These are phyloP conservation scores for Galendromus occidentalis DNA, from an alignment of 1,140 invertebrate species.

Conservation along the genomic window DNA sequence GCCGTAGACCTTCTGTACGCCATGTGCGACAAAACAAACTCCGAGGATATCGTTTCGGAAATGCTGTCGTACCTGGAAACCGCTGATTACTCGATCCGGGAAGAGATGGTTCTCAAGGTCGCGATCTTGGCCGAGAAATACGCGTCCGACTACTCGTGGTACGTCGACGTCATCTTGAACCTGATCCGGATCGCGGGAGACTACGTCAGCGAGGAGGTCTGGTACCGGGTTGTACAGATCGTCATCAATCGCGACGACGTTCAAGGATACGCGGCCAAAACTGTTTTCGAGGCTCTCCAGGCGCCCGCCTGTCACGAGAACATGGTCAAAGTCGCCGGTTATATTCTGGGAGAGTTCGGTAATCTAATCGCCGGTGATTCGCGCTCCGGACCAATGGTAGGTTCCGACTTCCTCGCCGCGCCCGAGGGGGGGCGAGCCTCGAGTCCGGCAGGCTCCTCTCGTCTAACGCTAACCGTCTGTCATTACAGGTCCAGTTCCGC, in stretches of 20 bases:
- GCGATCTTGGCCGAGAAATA: conserved; percentile 99
- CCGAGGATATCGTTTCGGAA: conserved; percentile 97
- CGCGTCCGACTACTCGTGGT: conserved; percentile 96
- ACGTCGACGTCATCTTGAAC: conserved; percentile 97
- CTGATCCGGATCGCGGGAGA: conserved; percentile 97
- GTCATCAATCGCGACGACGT: conserved; percentile 99
- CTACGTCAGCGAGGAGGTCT: conserved; percentile 90
- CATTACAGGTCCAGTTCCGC: conserved; percentile 59
- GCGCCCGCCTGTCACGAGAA: conserved; percentile 97
- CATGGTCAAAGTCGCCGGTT: conserved; percentile 98
- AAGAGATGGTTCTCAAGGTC: conserved; percentile 75
- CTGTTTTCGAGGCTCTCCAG: conserved; percentile 50
- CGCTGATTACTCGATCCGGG: conserved; percentile 96
- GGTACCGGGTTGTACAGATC: conserved; percentile 99
- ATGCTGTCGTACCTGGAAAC: conserved; percentile 98
- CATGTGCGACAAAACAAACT: conserved; percentile 98
- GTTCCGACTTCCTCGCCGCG: not conserved
- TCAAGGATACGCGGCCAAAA: conserved; percentile 97
- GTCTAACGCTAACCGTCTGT: not conserved
- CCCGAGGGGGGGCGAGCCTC: not conserved
- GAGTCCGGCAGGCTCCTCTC: not conserved
- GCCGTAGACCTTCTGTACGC: conserved; percentile 98
- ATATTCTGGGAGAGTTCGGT: conserved; percentile 95
- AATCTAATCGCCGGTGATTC: conserved; percentile 95
- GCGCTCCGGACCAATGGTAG: conserved; percentile 38